Evolutionary conservation across 92 coral and sea anemone species (phyloP).

Genomic region (Epizoanthus stellaris): DNA sequence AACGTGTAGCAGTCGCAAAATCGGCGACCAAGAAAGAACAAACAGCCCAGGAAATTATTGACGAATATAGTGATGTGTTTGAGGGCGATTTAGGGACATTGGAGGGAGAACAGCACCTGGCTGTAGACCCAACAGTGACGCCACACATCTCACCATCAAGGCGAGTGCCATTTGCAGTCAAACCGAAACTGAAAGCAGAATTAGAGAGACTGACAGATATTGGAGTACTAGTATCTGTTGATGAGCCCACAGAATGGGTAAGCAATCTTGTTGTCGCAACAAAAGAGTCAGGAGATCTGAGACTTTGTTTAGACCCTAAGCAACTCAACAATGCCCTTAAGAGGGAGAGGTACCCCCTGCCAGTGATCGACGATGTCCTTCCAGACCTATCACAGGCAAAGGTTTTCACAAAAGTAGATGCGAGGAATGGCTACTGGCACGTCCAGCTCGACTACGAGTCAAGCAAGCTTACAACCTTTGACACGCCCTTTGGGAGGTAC

Average conservation of each 20-base stretch:
- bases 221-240: slow-evolving; percentile 22
- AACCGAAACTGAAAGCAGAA: slow-evolving; percentile 30
- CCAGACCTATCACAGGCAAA: slow-evolving; percentile 37
- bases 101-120: too few relatives aligned
- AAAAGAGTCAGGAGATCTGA: slow-evolving; percentile 43
- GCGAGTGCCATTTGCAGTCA: slow-evolving; percentile 32
- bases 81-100: too few relatives aligned
- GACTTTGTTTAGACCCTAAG: slow-evolving; percentile 44
- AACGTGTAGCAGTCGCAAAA: too few relatives aligned
- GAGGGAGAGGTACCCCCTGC: slow-evolving; percentile 32
- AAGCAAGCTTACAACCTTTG: slow-evolving; percentile 25
- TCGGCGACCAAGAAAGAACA: too few relatives aligned
- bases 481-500: slow-evolving; percentile 33
- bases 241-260: slow-evolving; percentile 58
- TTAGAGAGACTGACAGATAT: slow-evolving; percentile 41
- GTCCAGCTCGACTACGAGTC: background rate
- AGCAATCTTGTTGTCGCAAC: slow-evolving; percentile 48
- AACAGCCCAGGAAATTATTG: too few relatives aligned
- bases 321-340: slow-evolving; percentile 43
- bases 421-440: slow-evolving; percentile 40
- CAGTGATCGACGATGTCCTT: slow-evolving; percentile 40
- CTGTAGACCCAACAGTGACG: slow-evolving; percentile 1
- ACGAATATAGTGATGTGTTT: too few relatives aligned
- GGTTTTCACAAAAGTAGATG: slow-evolving; percentile 43
- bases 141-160: slow-evolving; percentile 18